phyloP scores from a whole-genome alignment of 2,113 vertebrate genomes.

The Otolemur garnettii region DNA sequence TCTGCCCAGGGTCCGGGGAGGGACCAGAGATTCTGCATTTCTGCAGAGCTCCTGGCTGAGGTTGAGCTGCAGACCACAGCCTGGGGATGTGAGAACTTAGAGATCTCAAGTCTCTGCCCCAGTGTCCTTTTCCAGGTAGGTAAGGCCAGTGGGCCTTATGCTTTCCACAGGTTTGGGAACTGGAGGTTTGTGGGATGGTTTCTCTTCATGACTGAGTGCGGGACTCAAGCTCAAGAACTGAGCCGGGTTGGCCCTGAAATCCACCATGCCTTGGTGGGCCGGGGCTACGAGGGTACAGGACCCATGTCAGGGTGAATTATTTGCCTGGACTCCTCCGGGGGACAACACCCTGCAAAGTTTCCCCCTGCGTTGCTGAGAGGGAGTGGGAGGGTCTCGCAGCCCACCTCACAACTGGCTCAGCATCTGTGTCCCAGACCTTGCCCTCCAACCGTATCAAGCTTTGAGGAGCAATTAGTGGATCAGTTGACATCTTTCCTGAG shows the following conservation, averaged over 20 bases:
- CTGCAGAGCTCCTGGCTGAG: rapidly evolving
- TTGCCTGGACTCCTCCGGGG: background rate
- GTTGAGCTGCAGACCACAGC: rapidly evolving
- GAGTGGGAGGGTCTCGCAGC: slow-evolving; percentile 69
- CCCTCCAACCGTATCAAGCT: slow-evolving; percentile 82
- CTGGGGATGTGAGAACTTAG: background rate
- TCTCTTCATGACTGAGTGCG: rapidly evolving
- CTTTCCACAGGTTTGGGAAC: background rate
- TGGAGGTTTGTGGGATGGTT: too few relatives aligned
- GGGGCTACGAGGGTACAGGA: rapidly evolving
- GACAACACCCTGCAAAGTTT: rapidly evolving
- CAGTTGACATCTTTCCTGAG: slow-evolving; percentile 86
- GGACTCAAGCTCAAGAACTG: too few relatives aligned
- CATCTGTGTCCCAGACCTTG: slow-evolving; percentile 76
- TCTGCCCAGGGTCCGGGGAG: background rate
- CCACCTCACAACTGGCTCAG: slow-evolving; percentile 76
- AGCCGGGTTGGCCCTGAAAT: background rate
- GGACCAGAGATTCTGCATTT: background rate
- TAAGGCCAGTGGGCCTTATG: rapidly evolving
- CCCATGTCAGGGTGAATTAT: rapidly evolving
- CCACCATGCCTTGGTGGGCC: background rate
- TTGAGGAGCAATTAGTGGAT: slow-evolving; percentile 88
- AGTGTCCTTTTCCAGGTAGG: too few relatives aligned
- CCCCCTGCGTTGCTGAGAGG: slow-evolving; percentile 22
- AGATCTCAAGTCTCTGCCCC: background rate